Conservation (phyloP, 1,140 invertebrate species). For the Andricus grossulariae region DNA sequence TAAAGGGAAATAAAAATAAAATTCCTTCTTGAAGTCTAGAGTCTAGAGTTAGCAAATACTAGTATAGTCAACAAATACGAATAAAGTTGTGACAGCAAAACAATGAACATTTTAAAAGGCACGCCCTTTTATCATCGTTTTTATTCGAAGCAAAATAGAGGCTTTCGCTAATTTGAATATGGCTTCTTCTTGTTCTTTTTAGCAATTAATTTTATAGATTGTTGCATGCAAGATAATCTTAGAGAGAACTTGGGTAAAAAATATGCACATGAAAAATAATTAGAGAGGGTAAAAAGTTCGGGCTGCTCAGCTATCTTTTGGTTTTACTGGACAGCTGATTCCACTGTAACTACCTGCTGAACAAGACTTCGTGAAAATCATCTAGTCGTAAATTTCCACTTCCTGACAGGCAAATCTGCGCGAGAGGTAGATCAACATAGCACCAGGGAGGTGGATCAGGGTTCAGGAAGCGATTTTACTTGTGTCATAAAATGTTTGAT, state of each 20-base stretch:
- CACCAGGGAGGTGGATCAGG: background rate
- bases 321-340: background rate
- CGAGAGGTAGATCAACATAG: background rate
- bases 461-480: slow-evolving; percentile 15
- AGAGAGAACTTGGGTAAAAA: background rate
- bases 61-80: background rate
- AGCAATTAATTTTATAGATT: background rate
- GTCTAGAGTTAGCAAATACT: no score
- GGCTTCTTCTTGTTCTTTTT: background rate
- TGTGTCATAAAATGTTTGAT: slow-evolving; percentile 22
- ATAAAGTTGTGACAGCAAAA: background rate
- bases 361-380: background rate
- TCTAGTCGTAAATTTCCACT: slow-evolving; percentile 30
- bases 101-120: background rate
- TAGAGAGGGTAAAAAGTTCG: background rate
- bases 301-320: background rate
- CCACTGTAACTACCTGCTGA: slow-evolving; percentile 5
- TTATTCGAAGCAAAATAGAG: background rate
- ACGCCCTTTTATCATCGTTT: background rate
- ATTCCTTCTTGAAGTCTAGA: background rate
- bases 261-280: background rate
- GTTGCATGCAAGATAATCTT: background rate
- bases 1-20: background rate
- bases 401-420: slow-evolving; percentile 21
- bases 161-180: background rate